Conservation (phyloP, 2,888 invertebrate genomes). For the Dryobotodes eremita region DNA sequence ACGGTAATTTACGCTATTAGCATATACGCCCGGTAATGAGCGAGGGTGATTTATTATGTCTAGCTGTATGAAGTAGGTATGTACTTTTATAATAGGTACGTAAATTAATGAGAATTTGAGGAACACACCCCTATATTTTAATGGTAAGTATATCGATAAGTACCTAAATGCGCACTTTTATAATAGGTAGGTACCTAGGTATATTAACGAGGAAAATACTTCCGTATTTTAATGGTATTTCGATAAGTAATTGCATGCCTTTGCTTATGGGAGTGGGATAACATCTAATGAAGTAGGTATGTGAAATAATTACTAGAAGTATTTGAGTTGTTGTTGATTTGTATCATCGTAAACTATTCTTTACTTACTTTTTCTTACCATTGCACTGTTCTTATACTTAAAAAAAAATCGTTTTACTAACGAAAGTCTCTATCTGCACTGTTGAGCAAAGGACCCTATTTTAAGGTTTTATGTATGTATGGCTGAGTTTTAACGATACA, state of each 20-base stretch:
- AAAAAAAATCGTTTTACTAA: not conserved
- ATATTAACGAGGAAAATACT: not conserved
- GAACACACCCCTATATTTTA: slow-evolving; percentile 17
- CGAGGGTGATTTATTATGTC: slow-evolving; percentile 52
- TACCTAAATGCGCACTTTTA: not conserved
- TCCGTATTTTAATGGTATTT: not conserved
- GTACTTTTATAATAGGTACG: slow-evolving; percentile 12
- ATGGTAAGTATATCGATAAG: not conserved
- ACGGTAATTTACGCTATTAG: slow-evolving; percentile 54
- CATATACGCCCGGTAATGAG: slow-evolving; percentile 39
- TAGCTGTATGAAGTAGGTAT: slow-evolving; percentile 12
- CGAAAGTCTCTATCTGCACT: too few relatives aligned
- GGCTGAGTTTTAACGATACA: not conserved
- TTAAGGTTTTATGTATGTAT: not conserved
- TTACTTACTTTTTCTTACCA: not conserved
- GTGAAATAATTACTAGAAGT: too few relatives aligned
- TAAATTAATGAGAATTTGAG: slow-evolving; percentile 37
- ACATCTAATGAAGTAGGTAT: not conserved
- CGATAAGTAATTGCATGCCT: not conserved
- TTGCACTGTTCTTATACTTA: not conserved
- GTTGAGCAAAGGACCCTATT: not conserved
- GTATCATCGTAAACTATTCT: not conserved
- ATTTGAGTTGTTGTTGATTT: not conserved
- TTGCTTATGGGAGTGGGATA: not conserved
- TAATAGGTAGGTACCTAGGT: not conserved